Evolutionary conservation across 2,113 vertebrate species (phyloP), one percentile per base, ranked within the genome.

Genomic region (Xiphophorus couchianus): DNA sequence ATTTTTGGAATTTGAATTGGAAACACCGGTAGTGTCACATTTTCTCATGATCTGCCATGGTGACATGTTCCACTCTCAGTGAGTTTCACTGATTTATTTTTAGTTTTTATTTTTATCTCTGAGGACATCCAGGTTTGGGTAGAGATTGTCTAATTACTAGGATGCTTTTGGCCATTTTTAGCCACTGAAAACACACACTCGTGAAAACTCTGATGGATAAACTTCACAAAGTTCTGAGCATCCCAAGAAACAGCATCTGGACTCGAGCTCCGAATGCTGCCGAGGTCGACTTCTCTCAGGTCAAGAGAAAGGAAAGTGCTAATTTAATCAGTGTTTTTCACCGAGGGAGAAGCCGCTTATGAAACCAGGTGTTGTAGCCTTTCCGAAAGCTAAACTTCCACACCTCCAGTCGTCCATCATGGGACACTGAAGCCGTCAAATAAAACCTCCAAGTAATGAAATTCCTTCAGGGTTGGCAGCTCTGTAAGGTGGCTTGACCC

Each of bases 371-470:
- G 25, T 48, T 62, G 4, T 2, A n/a, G 72, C 35, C 29, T 54
- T 4, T 42, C 31, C n/a, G 4, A 15, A 54, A 35, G 5, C 14
- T 51, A 77, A 78, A 62, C 37, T 17, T 66, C 5, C 12, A 64
- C 12, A 62, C 9, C 27, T 29, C 39, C 17, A 73, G 35, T 25
- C 42, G n/a, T 60, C 27, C 5, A 62, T 66, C 31, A 69, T 8
- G 12, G n/a, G 27, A 68, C 22, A 33, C n/a, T 19, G 39, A 68
- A 66, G 27, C 14, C 3, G 14, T 74, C 37, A n/a, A 54, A 51
- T 77, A 25, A 72, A 72, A 44, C 25, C 27, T 9, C 25, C 8
- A 35, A 65, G 66, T 83, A 75, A 80, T 88, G 64, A 70, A 71
- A 84, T 74, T 67, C 62, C 42, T 83, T 25, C 22, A 74, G 77